These are phyloP conservation scores for Rhabdomys dilectus DNA, from an alignment of 2,113 vertebrate genomes.

Conservation along the genomic window DNA sequence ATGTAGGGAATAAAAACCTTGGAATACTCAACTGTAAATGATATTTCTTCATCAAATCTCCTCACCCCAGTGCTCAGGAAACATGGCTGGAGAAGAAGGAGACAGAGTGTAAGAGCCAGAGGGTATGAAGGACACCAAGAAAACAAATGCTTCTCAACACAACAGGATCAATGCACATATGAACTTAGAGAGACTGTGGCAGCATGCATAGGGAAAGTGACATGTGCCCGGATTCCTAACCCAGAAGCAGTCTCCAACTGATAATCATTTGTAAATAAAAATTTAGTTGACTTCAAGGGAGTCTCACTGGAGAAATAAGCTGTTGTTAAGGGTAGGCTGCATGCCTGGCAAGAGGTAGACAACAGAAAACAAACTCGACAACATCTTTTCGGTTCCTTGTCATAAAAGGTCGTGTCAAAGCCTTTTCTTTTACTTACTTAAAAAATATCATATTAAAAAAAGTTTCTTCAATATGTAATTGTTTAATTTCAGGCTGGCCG, in stretches of 20 bases:
- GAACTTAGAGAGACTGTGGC: not conserved
- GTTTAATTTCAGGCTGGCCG: too few species aligned
- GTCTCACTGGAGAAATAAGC: not conserved
- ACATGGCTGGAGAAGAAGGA: not conserved
- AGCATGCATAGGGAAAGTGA: not conserved
- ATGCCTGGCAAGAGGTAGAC: not conserved
- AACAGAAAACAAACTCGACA: not conserved
- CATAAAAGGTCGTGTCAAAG: not conserved
- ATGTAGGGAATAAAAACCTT: not conserved
- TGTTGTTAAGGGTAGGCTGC: not conserved
- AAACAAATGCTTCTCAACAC: not conserved
- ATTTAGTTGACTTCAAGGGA: not conserved
- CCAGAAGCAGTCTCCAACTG: not conserved
- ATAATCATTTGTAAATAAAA: not conserved
- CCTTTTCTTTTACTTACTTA: not conserved
- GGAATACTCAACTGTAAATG: not conserved
- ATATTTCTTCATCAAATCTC: not conserved
- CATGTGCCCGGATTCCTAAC: too few species aligned
- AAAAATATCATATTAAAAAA: not conserved
- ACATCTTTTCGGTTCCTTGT: not conserved
- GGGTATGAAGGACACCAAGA: not conserved
- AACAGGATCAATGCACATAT: not conserved
- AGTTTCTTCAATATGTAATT: too few species aligned
- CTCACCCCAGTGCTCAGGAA: not conserved
- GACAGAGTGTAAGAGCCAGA: not conserved